Evolutionary conservation across 2,888 invertebrate genomes (phyloP), one percentile per base, ranked within the genome.

Genomic region (Tyria jacobaeae): DNA sequence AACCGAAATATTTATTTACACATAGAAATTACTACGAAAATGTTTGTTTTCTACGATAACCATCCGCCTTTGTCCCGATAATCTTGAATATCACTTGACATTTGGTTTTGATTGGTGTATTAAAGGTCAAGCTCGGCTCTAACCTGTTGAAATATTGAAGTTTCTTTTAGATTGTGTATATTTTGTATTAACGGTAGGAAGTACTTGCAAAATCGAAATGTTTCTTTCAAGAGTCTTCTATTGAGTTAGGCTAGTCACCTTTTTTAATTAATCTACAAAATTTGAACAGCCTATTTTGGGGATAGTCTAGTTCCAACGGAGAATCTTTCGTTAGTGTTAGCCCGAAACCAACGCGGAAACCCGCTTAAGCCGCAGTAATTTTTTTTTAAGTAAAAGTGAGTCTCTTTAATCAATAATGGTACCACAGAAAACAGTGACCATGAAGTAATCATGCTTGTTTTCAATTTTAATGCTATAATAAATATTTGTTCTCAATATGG

Each of bases 71-170:
- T 54, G 50, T 50, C 49, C 58, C 62, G 41, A 50, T 55, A 53
- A 50, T 54, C 49, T 58, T 62, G 27, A 35, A 15, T 27, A 14
- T 37, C 62, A 58, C 62, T 62, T 57, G 62, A 62, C 57, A 35
- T 62, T 62, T 49, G 17, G n/a, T 53, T 47, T 57, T 48, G 31
- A 62, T 51, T 57, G 35, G 21, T 17, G 31, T 50, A 27, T 21
- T 51, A 47, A 51, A 41, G 52, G 44, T 47, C 47, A 21, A 47
- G 27, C n/a, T 41, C 24, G 14, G 24, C 27, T 9, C 17, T 34
- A 56, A 56, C 60, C 55, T 60, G 60, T 56, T 60, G 55, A 50
- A 49, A 41, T 50, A 17, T 34, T 55, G 12, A 27, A 54, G 25
- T 25, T 53, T 53, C 53, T 25, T 39, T 25, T 39, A n/a, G 21